Evolutionary conservation across 1,140 invertebrate genomes (phyloP).

Genomic region (Drosophila neocordata): DNA sequence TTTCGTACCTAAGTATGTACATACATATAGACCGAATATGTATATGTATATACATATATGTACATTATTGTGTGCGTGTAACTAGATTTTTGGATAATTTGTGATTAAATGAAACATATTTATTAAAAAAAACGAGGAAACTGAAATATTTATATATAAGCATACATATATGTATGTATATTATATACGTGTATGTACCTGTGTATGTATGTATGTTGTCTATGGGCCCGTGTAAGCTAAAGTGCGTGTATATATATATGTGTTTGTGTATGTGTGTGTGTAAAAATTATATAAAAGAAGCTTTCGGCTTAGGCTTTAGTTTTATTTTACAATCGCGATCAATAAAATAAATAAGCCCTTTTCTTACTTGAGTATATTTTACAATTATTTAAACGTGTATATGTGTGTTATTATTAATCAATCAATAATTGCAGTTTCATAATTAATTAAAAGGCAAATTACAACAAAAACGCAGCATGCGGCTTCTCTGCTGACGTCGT

Average conservation of each 20-base stretch:
- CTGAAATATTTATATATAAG: slow-evolving; percentile 36
- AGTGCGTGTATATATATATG: slow-evolving; percentile 15
- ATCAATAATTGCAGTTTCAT: slow-evolving; percentile 26
- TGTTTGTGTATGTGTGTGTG: slow-evolving; percentile 42
- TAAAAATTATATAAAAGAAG: slow-evolving; percentile 77
- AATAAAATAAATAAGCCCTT: slow-evolving; percentile 21
- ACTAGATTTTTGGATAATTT: neutral
- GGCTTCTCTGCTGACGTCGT: slow-evolving; percentile 28
- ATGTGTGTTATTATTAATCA: slow-evolving; percentile 9
- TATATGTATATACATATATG: slow-evolving; percentile 39
- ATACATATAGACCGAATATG: slow-evolving; percentile 11
- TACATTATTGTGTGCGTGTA: slow-evolving; percentile 33
- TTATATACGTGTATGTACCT: slow-evolving; percentile 38
- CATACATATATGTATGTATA: slow-evolving; percentile 44
- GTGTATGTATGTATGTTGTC: slow-evolving; percentile 46
- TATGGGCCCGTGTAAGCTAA: slow-evolving; percentile 48
- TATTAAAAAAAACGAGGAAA: neutral
- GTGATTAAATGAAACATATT: neutral
- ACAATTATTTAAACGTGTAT: neutral
- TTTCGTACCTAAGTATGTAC: slow-evolving; percentile 9
- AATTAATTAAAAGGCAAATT: slow-evolving; percentile 12
- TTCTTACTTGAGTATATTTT: neutral
- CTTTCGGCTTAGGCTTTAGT: slow-evolving; percentile 51
- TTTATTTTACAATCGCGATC: slow-evolving; percentile 35
- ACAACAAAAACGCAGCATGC: slow-evolving; percentile 47